Evolutionary conservation across 92 coral and sea anemone genomes (phyloP), one percentile per base, ranked within the genome.

Genomic region (Bergia puertoricense): DNA sequence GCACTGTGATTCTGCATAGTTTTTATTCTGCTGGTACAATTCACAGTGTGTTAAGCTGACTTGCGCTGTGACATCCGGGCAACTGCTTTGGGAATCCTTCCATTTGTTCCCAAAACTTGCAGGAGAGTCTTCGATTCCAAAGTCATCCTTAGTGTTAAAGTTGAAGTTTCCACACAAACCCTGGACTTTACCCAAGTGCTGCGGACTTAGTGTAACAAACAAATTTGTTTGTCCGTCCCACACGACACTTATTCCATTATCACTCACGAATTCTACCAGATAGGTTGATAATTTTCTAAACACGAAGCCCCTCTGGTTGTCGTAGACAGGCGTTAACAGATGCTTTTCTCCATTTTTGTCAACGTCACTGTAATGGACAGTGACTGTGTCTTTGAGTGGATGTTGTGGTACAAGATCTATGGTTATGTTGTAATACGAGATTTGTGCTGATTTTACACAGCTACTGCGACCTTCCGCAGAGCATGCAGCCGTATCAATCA

Each of bases 401-500:
- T 89, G 94, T n/a, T 81, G 66, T 54, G 90, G 90, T 36, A 86
- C 89, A 85, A 92, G 90, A 51, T 90, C 89, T 73, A 90, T 67
- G 74, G 95, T 89, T 22, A 88, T 89, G 81, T 90, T 92, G 91
- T 90, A 90, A 82, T 92, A 94, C 39, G 86, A 86, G 3, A 91
- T 90, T n/a, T 88, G 90, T 18, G 93, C 96, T 4, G 96, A 90
- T 80, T 94, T 94, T n/a, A 93, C 94, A 65, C 96, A 94, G 81
- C 93, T 87, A 73, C 91, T 88, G 41, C 80, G 81, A 59, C 91
- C 88, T 80, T 87, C 91, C 51, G 93, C 79, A 59, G 92, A 91
- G 65, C 96, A 94, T 6, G 93, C 88, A 41, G 88, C 93, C 62
- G 94, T 94, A 79, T 94, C 88, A 69, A 94, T 91, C 87, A 91